These are phyloP conservation scores for Drosophila phalerata DNA, from an alignment of 2,888 invertebrate species.

Conservation along the genomic window DNA sequence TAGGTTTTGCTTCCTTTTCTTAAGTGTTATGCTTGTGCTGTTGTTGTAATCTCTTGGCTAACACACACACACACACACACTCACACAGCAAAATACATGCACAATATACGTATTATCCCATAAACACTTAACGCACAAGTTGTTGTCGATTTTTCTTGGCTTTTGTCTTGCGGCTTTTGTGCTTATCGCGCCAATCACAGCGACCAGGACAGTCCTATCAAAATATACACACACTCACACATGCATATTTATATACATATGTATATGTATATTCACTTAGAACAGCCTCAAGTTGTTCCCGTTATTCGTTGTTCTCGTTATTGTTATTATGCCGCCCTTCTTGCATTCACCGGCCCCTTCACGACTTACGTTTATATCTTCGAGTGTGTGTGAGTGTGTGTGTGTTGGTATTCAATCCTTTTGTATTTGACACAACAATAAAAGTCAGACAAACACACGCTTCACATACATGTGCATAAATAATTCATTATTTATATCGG, in stretches of 20 bases:
- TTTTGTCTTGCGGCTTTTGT: slow-evolving; percentile 67
- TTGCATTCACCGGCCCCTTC: slow-evolving; percentile 27
- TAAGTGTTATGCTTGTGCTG: slow-evolving; percentile 71
- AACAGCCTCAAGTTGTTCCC: slow-evolving; percentile 65
- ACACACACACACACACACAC: too few species aligned
- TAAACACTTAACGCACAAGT: slow-evolving; percentile 77
- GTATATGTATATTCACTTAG: slow-evolving; percentile 47
- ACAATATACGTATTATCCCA: slow-evolving; percentile 59
- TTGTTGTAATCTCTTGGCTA: slow-evolving; percentile 43
- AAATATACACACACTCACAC: slow-evolving; percentile 46
- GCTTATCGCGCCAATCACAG: slow-evolving; percentile 70
- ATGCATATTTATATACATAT: neutral
- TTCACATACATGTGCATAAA: slow-evolving; percentile 51
- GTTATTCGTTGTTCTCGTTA: slow-evolving; percentile 64
- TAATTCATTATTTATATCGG: slow-evolving; percentile 78
- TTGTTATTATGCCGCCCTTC: slow-evolving; percentile 66
- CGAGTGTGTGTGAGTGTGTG: slow-evolving; percentile 28
- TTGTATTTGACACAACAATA: slow-evolving; percentile 72
- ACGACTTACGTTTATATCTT: slow-evolving; percentile 32
- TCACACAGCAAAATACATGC: slow-evolving; percentile 3
- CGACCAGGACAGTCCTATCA: slow-evolving; percentile 42
- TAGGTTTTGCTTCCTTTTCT: slow-evolving; percentile 39
- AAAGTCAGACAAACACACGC: slow-evolving; percentile 25
- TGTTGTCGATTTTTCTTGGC: slow-evolving; percentile 55
- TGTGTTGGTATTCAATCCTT: slow-evolving; percentile 62